phyloP scores from a whole-genome alignment of 2,797 vertebrate genomes.

The Lophotriccus pileatus region DNA sequence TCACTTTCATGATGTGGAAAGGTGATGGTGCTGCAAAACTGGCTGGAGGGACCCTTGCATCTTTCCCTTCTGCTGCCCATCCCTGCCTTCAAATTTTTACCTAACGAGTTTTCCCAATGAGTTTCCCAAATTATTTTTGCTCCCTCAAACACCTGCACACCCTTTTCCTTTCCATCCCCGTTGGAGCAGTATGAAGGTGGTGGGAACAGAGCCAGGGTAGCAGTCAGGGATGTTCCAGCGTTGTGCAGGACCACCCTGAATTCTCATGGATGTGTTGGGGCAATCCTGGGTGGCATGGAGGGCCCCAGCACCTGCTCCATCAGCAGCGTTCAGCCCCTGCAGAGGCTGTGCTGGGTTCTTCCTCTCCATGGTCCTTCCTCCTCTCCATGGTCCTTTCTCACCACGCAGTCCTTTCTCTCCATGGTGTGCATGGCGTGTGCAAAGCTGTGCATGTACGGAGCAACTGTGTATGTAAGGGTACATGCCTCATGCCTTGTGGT shows the following conservation, averaged over 20 bases:
- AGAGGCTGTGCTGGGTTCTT: rapidly evolving
- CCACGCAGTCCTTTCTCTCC: not conserved
- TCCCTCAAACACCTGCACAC: rapidly evolving
- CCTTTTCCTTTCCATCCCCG: not conserved
- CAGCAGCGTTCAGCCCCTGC: rapidly evolving
- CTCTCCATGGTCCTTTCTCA: not conserved
- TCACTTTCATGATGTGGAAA: rapidly evolving
- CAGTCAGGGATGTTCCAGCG: not conserved
- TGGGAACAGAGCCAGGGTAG: not conserved
- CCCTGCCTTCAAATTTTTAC: not conserved
- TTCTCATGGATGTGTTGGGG: not conserved
- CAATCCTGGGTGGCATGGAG: not conserved
- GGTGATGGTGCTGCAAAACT: rapidly evolving
- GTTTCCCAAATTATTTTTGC: not conserved
- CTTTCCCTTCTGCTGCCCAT: not conserved
- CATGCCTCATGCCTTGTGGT: no score
- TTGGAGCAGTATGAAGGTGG: rapidly evolving
- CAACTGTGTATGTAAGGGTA: no score
- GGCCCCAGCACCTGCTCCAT: not conserved
- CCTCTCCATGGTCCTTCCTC: no score
- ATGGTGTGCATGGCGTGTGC: not conserved
- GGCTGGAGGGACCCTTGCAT: rapidly evolving
- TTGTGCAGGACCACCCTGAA: not conserved
- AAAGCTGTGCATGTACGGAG: not conserved
- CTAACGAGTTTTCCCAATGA: not conserved